phyloP scores from a whole-genome alignment of 2,113 vertebrate species.

The Hypocryptadius cinnamomeus region DNA sequence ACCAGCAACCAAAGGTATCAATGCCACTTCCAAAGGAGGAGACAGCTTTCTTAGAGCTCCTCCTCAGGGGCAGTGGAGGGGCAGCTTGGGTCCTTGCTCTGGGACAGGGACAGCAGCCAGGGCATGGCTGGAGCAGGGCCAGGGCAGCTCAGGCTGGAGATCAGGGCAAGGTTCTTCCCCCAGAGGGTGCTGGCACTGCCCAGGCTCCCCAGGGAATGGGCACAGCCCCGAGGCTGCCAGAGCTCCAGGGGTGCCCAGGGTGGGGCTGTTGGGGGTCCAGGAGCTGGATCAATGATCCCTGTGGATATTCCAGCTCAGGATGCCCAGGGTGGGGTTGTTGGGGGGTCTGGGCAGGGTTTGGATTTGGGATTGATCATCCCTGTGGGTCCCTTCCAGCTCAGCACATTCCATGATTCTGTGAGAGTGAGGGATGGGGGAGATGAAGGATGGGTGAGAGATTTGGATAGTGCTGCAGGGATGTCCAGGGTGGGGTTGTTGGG shows the following conservation, averaged over 20 bases:
- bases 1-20: not conserved
- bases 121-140: not conserved
- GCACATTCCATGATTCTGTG: too few relatives aligned
- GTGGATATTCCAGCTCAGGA: too few relatives aligned
- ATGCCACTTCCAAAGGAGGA: not conserved
- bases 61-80: not conserved
- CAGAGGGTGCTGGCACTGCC: not conserved
- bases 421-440: too few relatives aligned
- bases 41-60: not conserved
- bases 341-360: not conserved
- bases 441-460: too few relatives aligned
- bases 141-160: not conserved
- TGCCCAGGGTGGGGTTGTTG: not conserved
- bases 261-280: not conserved
- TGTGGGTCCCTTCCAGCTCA: too few relatives aligned
- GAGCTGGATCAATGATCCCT: too few relatives aligned
- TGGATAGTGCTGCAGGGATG: not conserved
- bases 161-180: not conserved
- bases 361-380: too few relatives aligned
- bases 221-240: not conserved
- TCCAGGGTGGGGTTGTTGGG: not conserved
- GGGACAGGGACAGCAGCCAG: not conserved
- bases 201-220: not conserved
- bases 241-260: not conserved
- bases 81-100: not conserved